Conservation (phyloP, 1,140 invertebrate species). For the Bemisia tabaci region DNA sequence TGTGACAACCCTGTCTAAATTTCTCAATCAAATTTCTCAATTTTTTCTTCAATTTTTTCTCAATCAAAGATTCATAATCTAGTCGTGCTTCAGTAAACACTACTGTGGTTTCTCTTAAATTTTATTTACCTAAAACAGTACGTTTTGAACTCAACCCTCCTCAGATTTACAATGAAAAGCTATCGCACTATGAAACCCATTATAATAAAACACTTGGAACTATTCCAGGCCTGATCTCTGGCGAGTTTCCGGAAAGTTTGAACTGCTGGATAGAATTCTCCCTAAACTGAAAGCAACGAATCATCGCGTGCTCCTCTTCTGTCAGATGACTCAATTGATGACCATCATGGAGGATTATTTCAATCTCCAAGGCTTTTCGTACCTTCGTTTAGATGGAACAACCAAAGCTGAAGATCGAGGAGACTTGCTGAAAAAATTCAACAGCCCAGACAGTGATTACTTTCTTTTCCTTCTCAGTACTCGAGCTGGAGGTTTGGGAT, state of each 20-base stretch:
- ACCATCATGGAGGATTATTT: conserved; percentile 59
- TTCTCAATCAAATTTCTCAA: too few relatives aligned
- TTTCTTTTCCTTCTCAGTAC: conserved; percentile 56
- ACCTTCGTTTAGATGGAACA: conserved; percentile 43
- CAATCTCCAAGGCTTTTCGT: conserved; percentile 37
- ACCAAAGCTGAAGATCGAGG: conserved; percentile 58
- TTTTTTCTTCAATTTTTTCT: too few relatives aligned
- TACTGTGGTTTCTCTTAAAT: too few relatives aligned
- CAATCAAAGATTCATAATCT: too few relatives aligned
- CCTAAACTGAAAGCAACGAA: conserved; percentile 45
- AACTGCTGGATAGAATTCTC: conserved; percentile 51
- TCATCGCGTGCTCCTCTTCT: conserved; percentile 55
- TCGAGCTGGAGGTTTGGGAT: conserved; percentile 51
- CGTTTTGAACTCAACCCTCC: too few relatives aligned
- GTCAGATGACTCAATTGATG: conserved; percentile 60
- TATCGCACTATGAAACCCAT: too few relatives aligned
- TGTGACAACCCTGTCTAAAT: too few relatives aligned
- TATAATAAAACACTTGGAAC: too few relatives aligned
- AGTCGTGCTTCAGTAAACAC: too few relatives aligned
- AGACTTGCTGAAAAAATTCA: conserved; percentile 44
- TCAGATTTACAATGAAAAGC: too few relatives aligned
- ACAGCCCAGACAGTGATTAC: conserved; percentile 41
- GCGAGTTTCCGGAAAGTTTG: conserved; percentile 53
- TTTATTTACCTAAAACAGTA: too few relatives aligned
- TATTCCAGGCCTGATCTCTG: conserved; percentile 40